Percentiles rank a stretch among this genome's conserved stretches.
phyloP scores from a whole-genome alignment of 2,797 vertebrate genomes.

The Leptodactylus fallax region DNA sequence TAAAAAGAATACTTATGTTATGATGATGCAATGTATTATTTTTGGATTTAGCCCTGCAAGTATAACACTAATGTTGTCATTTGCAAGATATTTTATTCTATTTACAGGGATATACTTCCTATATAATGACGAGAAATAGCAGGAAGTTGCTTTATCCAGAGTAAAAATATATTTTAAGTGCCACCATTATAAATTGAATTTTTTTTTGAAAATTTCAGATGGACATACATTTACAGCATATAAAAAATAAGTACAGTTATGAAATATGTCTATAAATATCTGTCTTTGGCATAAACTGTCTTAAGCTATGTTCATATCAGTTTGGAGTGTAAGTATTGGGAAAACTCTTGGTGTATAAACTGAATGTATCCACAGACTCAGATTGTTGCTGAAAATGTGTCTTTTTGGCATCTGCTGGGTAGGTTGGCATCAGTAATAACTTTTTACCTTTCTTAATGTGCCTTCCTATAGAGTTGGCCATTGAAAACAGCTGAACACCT shows the following conservation, averaged over 20 bases:
- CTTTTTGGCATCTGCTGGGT: too few species aligned
- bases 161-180: neutral
- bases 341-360: neutral
- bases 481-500: too few species aligned
- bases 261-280: neutral
- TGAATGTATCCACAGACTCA: neutral
- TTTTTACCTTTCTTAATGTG: too few species aligned
- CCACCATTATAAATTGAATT: neutral
- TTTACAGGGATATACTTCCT: neutral
- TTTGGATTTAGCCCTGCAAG: neutral
- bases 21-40: constrained; percentile 22
- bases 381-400: too few species aligned
- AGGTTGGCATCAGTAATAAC: too few species aligned
- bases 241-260: neutral
- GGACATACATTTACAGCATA: neutral
- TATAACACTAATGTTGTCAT: neutral
- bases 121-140: neutral
- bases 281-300: too few species aligned
- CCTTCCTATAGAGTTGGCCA: too few species aligned
- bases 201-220: too few species aligned
- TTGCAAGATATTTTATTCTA: neutral
- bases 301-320: too few species aligned
- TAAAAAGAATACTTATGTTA: neutral
- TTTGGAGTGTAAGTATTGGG: neutral
- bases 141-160: neutral